Base-by-base conservation (phyloP, 1,140 invertebrate species). In the Cylas formicarius region DNA sequence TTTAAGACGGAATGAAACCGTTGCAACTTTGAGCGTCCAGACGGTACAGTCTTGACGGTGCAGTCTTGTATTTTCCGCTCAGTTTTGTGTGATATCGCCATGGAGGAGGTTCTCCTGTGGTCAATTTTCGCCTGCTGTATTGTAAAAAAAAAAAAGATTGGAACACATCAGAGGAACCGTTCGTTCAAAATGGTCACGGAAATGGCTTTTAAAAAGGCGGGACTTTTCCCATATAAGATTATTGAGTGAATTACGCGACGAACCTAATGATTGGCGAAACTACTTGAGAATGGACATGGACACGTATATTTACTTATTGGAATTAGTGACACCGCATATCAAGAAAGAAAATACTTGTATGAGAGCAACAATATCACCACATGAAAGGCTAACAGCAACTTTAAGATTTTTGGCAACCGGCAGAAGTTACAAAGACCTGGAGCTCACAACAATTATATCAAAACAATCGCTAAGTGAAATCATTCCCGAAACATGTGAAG, bases 391-490 rank as follows among this genome's bases (percentile, higher is more conserved):
- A 4, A 36, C 11, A 17, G 33, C 33, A 13, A 36, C 33, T 4
- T 36, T 36, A 36, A 36, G 33, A 36, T 36, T 36, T 14, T 19
- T 36, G 9, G 33, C 33, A 36, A 19, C 33, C 9, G 33, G 6
- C 6, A 16, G 33, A 36, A 36, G 33, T 19, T 36, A 36, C 14
- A 36, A 41, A 32, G 39, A 41, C 16, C 14, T 41, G 5, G 39
- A 32, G 13, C 32, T 41, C 27, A 41, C 39, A 14, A 31, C 27
- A 3, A 34, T 41, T 4, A 41, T 41, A 29, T 41, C 23, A 4
- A 41, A 41, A 31, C 38, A 41, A 41, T 41, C 38, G 1, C 16
- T 41, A 18, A 41, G 38, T 41, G 27, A 41, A 41, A 29, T 32
- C 6, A 41, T 41, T 33, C 36, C 36, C 10, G 23, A 39, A 24